These are phyloP conservation scores for Dysdera silvatica DNA, from an alignment of 1,140 invertebrate species.

Conservation along the genomic window DNA sequence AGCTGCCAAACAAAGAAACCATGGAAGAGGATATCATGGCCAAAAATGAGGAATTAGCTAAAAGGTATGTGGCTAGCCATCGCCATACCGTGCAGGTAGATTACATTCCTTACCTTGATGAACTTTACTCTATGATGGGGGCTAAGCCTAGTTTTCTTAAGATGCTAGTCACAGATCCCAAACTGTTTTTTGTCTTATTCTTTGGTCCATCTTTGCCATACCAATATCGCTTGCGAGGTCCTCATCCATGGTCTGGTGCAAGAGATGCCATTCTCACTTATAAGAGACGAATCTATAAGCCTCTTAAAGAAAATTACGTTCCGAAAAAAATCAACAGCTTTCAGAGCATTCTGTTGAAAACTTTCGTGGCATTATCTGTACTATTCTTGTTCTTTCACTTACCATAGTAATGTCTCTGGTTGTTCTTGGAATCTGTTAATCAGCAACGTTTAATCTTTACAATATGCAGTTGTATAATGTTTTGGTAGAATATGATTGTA, in stretches of 20 bases:
- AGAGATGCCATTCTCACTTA: not conserved
- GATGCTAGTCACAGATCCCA: conserved; percentile 39
- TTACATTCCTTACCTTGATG: conserved; percentile 37
- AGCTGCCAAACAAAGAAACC: conserved; percentile 31
- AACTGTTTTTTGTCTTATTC: conserved; percentile 37
- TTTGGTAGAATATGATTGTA: too few relatives aligned
- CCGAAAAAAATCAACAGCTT: too few relatives aligned
- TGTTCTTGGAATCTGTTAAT: too few relatives aligned
- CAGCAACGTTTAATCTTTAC: too few relatives aligned
- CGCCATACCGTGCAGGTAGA: conserved; percentile 24
- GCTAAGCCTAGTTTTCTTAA: conserved; percentile 40
- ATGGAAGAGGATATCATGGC: conserved; percentile 44
- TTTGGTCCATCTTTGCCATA: conserved; percentile 43
- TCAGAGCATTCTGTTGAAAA: too few relatives aligned
- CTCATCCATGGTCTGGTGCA: conserved; percentile 13
- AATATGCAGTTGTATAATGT: too few relatives aligned
- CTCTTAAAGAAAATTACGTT: too few relatives aligned
- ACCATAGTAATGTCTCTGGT: too few relatives aligned
- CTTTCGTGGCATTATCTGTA: too few relatives aligned
- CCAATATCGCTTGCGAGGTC: conserved; percentile 44
- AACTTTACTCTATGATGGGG: conserved; percentile 39
- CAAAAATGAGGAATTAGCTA: conserved; percentile 31
- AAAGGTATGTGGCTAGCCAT: conserved; percentile 36
- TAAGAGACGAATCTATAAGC: not conserved
- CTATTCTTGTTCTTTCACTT: too few relatives aligned